Base-by-base conservation (phyloP, 2,888 invertebrate species). In the Eupithecia dodoneata region DNA sequence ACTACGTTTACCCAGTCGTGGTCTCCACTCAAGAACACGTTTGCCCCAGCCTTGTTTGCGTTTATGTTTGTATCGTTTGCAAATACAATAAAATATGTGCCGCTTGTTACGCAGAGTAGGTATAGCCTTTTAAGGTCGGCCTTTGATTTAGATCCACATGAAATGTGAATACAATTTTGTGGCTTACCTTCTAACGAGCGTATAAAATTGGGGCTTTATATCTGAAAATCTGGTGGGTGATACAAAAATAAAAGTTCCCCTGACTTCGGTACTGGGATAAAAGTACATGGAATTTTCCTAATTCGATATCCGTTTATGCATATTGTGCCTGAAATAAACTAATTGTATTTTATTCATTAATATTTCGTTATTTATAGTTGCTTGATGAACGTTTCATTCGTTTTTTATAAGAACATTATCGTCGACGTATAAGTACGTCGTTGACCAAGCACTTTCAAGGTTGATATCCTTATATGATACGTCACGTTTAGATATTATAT, bases 101-200 rank as follows among this genome's bases (percentile, higher is more conserved):
- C 49, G 49, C 4, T 52, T 15, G 52, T 52, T 52, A 15, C 15
- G 4, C 52, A 13, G n/a, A 55, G 6, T n/a, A 55, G n/a, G 49
- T 49, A 5, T 52, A 52, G 52, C 15, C 52, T 52, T 52, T 15
- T 15, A 15, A 5, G 52, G 15, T 52, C 52, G 52, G n/a, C n/a
- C 55, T n/a, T 55, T 55, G 6, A 55, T n/a, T 66, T 12, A 9
- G 65, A 42, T 66, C 42, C 42, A n/a, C 18, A 59, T 55, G 74
- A 67, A 74, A 74, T 69, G 45, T 75, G 18, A 77, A 75, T 71
- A 69, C 65, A 41, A 66, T 66, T 66, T 66, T 66, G 30, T 6
- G 41, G 65, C 18, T 59, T 18, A 65, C 5, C 13, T 13, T 5
- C 65, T 41, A 66, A 42, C 30, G 65, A 42, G 13, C 42, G 13